phyloP scores from a whole-genome alignment of 2,797 vertebrate species.

The Ambastaia sidthimunki region DNA sequence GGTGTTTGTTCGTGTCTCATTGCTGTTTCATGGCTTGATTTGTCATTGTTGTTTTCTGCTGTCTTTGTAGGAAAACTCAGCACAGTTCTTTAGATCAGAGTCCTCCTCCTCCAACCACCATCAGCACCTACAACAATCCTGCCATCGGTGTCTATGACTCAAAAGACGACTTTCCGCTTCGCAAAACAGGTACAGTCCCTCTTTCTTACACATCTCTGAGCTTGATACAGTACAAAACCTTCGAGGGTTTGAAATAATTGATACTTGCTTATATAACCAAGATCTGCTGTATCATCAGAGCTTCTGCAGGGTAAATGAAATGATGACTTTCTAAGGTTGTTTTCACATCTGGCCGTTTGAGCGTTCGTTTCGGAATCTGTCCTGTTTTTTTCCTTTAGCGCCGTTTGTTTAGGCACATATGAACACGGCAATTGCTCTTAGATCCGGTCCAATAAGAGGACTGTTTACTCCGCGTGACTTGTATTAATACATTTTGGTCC shows the following conservation, averaged over 20 bases:
- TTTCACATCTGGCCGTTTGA: no score
- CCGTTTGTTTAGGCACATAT: no score
- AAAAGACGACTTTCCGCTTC: slow-evolving; percentile 95
- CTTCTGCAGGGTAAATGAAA: no score
- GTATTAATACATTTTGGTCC: no score
- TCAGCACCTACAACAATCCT: slow-evolving; percentile 88
- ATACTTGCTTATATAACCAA: not conserved
- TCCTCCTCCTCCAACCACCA: slow-evolving; percentile 88
- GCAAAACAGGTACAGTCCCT: slow-evolving; percentile 86
- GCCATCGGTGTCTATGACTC: slow-evolving; percentile 91
- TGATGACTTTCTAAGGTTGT: no score
- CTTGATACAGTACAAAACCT: not conserved
- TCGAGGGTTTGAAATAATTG: not conserved
- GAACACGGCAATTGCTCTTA: no score
- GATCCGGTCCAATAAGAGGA: no score
- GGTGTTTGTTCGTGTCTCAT: not conserved
- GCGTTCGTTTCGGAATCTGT: no score
- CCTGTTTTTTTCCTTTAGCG: no score
- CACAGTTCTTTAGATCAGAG: slow-evolving; percentile 98
- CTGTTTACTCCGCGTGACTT: no score
- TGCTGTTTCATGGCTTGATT: not conserved
- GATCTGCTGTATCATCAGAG: no score
- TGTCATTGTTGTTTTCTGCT: not conserved
- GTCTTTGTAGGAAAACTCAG: slow-evolving; percentile 87
- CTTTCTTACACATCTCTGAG: not conserved